A percentile compares a stretch with the other conserved stretches of the same genome.
Conservation (phyloP, 1,140 invertebrate species). For the Drosophila pachea region DNA sequence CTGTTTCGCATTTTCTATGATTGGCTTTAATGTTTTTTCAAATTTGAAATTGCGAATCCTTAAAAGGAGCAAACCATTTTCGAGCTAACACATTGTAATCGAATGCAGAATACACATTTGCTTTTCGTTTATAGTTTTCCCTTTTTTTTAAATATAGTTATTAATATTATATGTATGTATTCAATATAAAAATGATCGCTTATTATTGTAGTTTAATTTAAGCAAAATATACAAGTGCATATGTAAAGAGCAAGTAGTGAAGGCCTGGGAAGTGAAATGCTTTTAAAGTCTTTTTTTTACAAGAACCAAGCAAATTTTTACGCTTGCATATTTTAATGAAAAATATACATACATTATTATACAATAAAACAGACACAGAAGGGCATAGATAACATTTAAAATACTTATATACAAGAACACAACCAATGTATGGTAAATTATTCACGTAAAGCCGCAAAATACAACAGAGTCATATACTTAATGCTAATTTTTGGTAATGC, state of each 20-base stretch:
- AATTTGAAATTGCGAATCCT: constrained; percentile 49
- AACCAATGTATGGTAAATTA: constrained; percentile 23
- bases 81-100: constrained; percentile 59
- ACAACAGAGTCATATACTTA: constrained; percentile 42
- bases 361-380: constrained; percentile 21
- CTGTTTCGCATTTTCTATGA: constrained; percentile 69
- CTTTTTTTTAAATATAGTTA: constrained; percentile 51
- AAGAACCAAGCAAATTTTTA: constrained; percentile 75
- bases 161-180: constrained; percentile 64
- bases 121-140: constrained; percentile 53
- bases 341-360: constrained; percentile 54
- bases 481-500: constrained; percentile 67
- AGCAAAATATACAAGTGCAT: constrained; percentile 73
- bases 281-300: constrained; percentile 78
- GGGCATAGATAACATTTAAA: constrained; percentile 69
- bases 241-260: constrained; percentile 57
- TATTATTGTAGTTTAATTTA: constrained; percentile 78
- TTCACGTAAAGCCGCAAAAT: constrained; percentile 34
- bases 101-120: constrained; percentile 41
- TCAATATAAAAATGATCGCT: constrained; percentile 60
- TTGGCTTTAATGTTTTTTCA: constrained; percentile 74
- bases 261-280: constrained; percentile 73
- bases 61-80: constrained; percentile 20
- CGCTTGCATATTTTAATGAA: constrained; percentile 74
- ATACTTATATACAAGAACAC: constrained; percentile 44